Conservation (phyloP, 2,888 invertebrate genomes). For the Geotrupes spiniger region DNA sequence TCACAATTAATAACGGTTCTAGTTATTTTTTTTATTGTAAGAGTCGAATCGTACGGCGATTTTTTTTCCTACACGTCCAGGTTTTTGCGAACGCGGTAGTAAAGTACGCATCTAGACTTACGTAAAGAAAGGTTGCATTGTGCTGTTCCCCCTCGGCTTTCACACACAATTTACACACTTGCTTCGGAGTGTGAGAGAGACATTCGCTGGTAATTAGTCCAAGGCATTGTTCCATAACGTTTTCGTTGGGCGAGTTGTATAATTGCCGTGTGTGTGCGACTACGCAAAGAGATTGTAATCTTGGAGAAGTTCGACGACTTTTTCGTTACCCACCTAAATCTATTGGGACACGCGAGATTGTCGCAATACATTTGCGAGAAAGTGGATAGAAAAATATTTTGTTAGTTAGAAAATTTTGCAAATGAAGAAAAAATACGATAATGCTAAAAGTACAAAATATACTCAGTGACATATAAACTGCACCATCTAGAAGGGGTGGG, state of each 20-base stretch:
- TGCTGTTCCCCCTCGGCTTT: background rate
- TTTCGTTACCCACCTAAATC: no score
- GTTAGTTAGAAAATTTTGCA: no score
- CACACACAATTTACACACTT: no score
- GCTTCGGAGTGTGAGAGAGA: no score
- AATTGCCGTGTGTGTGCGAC: slow-evolving; percentile 15
- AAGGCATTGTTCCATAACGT: slow-evolving; percentile 29
- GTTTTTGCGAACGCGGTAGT: background rate
- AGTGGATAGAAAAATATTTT: no score
- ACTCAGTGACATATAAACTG: no score
- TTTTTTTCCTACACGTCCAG: background rate
- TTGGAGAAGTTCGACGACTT: background rate
- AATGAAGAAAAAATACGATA: no score
- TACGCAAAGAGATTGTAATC: slow-evolving; percentile 2
- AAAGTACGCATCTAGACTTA: background rate
- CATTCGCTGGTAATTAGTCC: slow-evolving; percentile 24
- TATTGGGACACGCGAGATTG: no score
- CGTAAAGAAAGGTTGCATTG: slow-evolving; percentile 1
- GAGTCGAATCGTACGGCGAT: no score
- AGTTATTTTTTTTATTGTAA: slow-evolving; percentile 1
- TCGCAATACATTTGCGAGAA: no score
- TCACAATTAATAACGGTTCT: slow-evolving; percentile 2
- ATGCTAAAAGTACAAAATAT: no score
- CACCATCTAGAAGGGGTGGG: no score
- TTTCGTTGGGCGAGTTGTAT: slow-evolving; percentile 17